Percentiles rank a stretch among this genome's conserved stretches.
Conservation (phyloP, 2,888 invertebrate species). For the Podabrus alpinus region DNA sequence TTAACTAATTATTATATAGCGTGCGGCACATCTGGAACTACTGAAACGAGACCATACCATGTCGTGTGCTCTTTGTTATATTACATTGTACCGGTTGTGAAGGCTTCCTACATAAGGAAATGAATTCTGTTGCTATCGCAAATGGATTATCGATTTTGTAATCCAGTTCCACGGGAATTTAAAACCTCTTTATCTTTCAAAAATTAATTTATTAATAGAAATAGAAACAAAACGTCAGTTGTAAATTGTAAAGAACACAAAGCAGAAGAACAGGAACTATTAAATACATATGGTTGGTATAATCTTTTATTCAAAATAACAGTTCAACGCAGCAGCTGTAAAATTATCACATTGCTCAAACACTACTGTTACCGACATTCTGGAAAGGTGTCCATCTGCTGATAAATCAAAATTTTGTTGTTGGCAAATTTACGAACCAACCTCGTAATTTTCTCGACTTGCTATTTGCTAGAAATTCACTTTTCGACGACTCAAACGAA, state of each 20-base stretch:
- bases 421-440: not conserved
- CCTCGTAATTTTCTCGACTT: not conserved
- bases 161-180: not conserved
- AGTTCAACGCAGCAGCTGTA: not conserved
- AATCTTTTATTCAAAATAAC: not conserved
- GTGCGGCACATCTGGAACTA: constrained; percentile 27
- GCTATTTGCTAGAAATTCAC: not conserved
- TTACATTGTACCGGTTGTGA: constrained; percentile 19
- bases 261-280: not conserved
- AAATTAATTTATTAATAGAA: not conserved
- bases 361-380: not conserved
- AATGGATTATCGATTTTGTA: not conserved
- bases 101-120: not conserved
- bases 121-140: not conserved
- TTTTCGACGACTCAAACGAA: not conserved
- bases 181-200: not conserved
- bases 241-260: not conserved
- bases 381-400: not conserved
- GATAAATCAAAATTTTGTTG: not conserved
- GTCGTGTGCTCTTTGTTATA: constrained; percentile 10
- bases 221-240: not conserved
- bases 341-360: not conserved
- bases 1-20: constrained; percentile 32
- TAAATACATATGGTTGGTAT: not conserved
- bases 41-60: not conserved